These are phyloP conservation scores for Salarias fasciatus DNA, from an alignment of 2,797 vertebrate genomes.

Conservation along the genomic window DNA sequence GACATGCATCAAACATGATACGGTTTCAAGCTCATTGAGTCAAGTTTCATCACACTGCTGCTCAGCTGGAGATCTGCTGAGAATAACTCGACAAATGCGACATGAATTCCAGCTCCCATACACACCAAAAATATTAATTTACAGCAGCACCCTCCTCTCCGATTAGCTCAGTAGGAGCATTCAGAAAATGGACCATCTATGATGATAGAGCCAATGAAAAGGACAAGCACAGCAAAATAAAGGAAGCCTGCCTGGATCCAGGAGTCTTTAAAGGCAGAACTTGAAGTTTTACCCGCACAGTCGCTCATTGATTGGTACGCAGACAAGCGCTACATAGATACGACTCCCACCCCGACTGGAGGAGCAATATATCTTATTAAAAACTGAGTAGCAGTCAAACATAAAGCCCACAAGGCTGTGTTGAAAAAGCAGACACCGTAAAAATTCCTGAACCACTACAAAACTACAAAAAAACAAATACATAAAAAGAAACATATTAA, in stretches of 20 bases:
- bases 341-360: slow-evolving; percentile 26
- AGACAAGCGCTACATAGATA: slow-evolving; percentile 35
- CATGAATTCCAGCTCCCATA: slow-evolving; percentile 12
- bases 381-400: slow-evolving; percentile 29
- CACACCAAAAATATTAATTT: slow-evolving; percentile 19
- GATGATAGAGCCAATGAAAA: slow-evolving; percentile 45
- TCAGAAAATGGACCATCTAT: slow-evolving; percentile 17
- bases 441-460: slow-evolving; percentile 13
- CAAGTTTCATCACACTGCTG: slow-evolving; percentile 2
- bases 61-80: slow-evolving; percentile 13
- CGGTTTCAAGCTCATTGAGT: slow-evolving; percentile 10
- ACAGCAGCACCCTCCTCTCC: neutral
- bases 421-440: slow-evolving; percentile 17
- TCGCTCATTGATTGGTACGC: slow-evolving; percentile 54
- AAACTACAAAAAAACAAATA: neutral
- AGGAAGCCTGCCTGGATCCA: slow-evolving; percentile 38
- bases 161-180: neutral
- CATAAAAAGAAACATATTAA: too few species aligned
- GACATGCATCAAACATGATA: slow-evolving; percentile 31
- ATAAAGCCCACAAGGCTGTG: slow-evolving; percentile 31
- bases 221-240: slow-evolving; percentile 42
- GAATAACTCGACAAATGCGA: slow-evolving; percentile 16
- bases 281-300: slow-evolving; percentile 56
- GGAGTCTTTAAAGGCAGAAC: too few species aligned
- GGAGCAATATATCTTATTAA: slow-evolving; percentile 43